phyloP scores from a whole-genome alignment of 2,797 vertebrate species.

The Catamblyrhynchus diadema region DNA sequence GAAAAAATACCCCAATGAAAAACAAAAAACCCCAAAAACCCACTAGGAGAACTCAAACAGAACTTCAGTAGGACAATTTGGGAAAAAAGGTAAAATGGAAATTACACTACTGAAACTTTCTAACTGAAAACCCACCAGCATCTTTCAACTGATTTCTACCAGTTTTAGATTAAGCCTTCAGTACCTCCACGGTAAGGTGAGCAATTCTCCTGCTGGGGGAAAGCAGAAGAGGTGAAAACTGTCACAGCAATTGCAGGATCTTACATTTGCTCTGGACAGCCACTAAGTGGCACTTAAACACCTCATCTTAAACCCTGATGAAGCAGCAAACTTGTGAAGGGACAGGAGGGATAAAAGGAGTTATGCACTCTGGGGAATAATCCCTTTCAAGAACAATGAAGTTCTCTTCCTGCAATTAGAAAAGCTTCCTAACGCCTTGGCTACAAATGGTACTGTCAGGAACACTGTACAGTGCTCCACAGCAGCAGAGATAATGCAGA shows the following conservation, averaged over 20 bases:
- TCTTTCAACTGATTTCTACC: neutral
- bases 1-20: rapidly evolving
- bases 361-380: neutral
- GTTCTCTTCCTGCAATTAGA: neutral
- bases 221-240: neutral
- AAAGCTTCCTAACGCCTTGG: neutral
- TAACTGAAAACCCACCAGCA: neutral
- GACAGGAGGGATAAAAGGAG: rapidly evolving
- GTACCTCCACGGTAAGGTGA: neutral
- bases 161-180: neutral
- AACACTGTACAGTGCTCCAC: neutral
- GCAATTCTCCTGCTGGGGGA: neutral
- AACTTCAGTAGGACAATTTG: neutral
- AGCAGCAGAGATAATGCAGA: neutral
- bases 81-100: neutral
- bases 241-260: neutral
- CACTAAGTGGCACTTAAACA: slow-evolving; percentile 45
- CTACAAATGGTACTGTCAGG: neutral
- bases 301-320: neutral
- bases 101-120: neutral
- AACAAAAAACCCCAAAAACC: neutral
- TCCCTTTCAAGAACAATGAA: neutral
- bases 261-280: slow-evolving; percentile 1
- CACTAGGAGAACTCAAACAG: neutral
- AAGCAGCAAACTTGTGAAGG: neutral